These are phyloP conservation scores for Rhinella marina DNA, from an alignment of 2,797 vertebrate genomes.

Conservation along the genomic window DNA sequence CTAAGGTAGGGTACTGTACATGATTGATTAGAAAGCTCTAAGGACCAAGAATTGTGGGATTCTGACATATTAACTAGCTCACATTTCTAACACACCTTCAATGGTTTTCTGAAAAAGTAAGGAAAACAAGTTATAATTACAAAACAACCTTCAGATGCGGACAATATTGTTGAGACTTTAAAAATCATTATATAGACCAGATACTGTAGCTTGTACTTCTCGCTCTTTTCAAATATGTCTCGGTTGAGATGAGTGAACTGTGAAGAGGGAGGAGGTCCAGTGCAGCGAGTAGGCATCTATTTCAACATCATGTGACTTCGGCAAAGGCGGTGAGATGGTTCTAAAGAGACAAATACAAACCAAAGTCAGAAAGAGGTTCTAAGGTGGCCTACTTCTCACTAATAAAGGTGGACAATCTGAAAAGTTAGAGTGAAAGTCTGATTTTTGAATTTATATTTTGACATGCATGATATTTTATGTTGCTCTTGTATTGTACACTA, in stretches of 20 bases:
- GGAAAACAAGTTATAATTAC: constrained; percentile 68
- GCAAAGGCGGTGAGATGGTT: constrained; percentile 97
- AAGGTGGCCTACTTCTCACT: background rate
- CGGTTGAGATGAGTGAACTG: constrained; percentile 82
- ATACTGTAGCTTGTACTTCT: constrained; percentile 69
- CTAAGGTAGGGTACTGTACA: constrained; percentile 67
- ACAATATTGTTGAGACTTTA: constrained; percentile 70
- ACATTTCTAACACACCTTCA: constrained; percentile 63
- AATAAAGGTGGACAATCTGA: background rate
- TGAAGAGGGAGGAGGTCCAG: constrained; percentile 94
- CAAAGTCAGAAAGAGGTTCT: background rate
- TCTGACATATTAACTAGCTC: constrained; percentile 66
- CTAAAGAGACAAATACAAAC: constrained; percentile 70
- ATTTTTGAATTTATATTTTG: background rate
- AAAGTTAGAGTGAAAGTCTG: background rate
- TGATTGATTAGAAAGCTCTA: constrained; percentile 67
- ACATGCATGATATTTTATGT: background rate
- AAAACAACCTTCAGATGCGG: constrained; percentile 69
- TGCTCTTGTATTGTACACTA: background rate
- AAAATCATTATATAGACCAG: constrained; percentile 73
- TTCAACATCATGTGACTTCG: constrained; percentile 99
- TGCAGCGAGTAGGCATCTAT: constrained; percentile 87
- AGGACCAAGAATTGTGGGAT: constrained; percentile 65
- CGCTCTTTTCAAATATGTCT: constrained; percentile 73
- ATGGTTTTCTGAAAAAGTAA: constrained; percentile 70